Evolutionary conservation across 2,888 invertebrate genomes (phyloP).

Genomic region (Tetropium fuscum): DNA sequence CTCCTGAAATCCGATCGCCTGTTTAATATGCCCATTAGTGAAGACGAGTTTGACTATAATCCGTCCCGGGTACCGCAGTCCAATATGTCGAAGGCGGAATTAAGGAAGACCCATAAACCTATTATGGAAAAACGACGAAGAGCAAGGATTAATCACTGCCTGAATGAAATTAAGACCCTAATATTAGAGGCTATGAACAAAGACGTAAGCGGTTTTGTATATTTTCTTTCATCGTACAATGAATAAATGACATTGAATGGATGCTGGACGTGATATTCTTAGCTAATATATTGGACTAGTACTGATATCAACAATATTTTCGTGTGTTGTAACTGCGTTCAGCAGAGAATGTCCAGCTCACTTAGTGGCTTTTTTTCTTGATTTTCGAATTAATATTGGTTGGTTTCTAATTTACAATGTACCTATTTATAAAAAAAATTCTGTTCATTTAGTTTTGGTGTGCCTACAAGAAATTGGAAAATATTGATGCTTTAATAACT

Average conservation of each 20-base stretch:
- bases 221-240: background rate
- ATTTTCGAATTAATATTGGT: too few species aligned
- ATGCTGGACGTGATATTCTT: too few species aligned
- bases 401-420: too few species aligned
- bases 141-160: constrained; percentile 90
- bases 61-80: constrained; percentile 68
- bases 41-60: constrained; percentile 69
- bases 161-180: constrained; percentile 88
- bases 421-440: too few species aligned
- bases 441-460: too few species aligned
- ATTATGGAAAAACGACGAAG: constrained; percentile 94
- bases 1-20: background rate
- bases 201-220: constrained; percentile 78
- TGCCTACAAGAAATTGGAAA: too few species aligned
- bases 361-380: too few species aligned
- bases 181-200: constrained; percentile 89
- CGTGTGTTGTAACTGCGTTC: too few species aligned
- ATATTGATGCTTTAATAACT: too few species aligned
- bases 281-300: too few species aligned
- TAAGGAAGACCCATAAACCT: constrained; percentile 89
- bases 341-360: too few species aligned
- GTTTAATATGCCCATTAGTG: constrained; percentile 72
- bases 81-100: constrained; percentile 77
- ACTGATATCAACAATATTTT: too few species aligned
- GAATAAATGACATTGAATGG: background rate